phyloP scores from a whole-genome alignment of 2,113 vertebrate species.

The Camelus dromedarius region DNA sequence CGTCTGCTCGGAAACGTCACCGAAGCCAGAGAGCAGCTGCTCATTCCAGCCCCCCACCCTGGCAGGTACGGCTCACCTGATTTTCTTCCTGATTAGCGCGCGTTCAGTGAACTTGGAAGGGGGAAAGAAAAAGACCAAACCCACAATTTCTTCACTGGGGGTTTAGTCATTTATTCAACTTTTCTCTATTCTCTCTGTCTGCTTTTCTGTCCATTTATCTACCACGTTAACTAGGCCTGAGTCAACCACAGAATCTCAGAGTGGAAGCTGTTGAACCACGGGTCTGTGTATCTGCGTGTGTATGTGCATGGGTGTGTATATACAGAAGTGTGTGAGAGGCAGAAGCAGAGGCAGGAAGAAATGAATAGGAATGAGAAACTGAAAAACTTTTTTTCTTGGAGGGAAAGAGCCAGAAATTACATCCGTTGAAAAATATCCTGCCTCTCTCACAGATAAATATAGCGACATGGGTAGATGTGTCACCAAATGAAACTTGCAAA shows the following conservation, averaged over 20 bases:
- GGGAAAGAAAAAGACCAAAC: not conserved
- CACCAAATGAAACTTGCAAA: slow-evolving; percentile 66
- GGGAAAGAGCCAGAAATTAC: slow-evolving; percentile 78
- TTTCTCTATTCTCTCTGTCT: not conserved
- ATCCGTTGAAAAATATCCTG: slow-evolving; percentile 82
- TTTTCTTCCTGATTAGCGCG: not conserved
- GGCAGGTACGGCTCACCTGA: not conserved
- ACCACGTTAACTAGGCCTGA: not conserved
- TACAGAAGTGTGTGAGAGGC: not conserved
- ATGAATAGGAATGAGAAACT: not conserved
- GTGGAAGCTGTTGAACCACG: not conserved
- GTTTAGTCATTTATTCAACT: not conserved
- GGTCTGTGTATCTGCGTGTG: not conserved
- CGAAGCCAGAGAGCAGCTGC: not conserved
- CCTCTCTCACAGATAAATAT: slow-evolving; percentile 78
- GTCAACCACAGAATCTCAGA: not conserved
- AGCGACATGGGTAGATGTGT: slow-evolving; percentile 43
- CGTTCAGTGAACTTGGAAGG: not conserved
- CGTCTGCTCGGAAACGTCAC: not conserved
- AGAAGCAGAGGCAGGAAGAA: not conserved
- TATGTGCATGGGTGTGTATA: not conserved
- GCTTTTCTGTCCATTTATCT: not conserved
- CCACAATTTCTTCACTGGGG: not conserved
- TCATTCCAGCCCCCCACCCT: not conserved
- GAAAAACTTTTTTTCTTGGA: not conserved